A percentile compares a stretch with the other conserved stretches of the same genome.
Evolutionary conservation across 2,888 invertebrate genomes (phyloP).

Genomic region (Griposia aprilina): DNA sequence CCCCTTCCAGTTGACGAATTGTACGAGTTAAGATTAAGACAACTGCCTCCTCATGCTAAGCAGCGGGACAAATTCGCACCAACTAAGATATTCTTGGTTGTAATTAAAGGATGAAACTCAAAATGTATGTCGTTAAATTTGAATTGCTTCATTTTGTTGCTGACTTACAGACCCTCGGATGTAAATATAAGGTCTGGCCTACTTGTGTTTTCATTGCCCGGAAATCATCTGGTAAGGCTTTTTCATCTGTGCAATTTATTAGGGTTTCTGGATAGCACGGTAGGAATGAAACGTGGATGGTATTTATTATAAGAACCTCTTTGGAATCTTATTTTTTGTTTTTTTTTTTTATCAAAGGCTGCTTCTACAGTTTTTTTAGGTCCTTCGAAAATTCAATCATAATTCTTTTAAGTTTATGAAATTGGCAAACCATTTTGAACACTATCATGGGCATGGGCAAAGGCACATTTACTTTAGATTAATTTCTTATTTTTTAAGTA

Average conservation of each 20-base stretch:
- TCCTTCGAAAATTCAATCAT: slow-evolving; percentile 3
- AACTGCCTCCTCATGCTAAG: slow-evolving; percentile 73
- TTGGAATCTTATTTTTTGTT: slow-evolving; percentile 46
- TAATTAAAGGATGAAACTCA: slow-evolving; percentile 73
- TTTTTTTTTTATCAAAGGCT: slow-evolving; percentile 27
- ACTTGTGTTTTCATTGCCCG: slow-evolving; percentile 62
- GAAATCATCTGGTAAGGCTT: slow-evolving; percentile 60
- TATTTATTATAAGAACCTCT: slow-evolving; percentile 60
- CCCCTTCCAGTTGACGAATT: slow-evolving; percentile 77
- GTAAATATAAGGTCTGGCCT: slow-evolving; percentile 58
- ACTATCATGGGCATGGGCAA: too few species aligned
- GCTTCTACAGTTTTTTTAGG: slow-evolving; percentile 21
- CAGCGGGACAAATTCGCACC: slow-evolving; percentile 71
- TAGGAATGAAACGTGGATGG: slow-evolving; percentile 59
- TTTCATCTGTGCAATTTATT: slow-evolving; percentile 65
- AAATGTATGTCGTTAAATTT: slow-evolving; percentile 68
- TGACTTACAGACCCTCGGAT: slow-evolving; percentile 54
- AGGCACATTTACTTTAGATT: neutral
- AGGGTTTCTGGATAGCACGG: slow-evolving; percentile 54
- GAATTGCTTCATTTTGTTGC: slow-evolving; percentile 64
- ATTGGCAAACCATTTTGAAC: neutral
- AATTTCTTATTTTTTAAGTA: neutral
- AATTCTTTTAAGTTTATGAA: neutral
- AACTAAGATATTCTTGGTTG: slow-evolving; percentile 67
- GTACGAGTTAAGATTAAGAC: slow-evolving; percentile 78